A percentile compares a stretch with the other conserved stretches of the same genome.
phyloP scores from a whole-genome alignment of 2,797 vertebrate genomes.

The Acanthurus leucopareius region DNA sequence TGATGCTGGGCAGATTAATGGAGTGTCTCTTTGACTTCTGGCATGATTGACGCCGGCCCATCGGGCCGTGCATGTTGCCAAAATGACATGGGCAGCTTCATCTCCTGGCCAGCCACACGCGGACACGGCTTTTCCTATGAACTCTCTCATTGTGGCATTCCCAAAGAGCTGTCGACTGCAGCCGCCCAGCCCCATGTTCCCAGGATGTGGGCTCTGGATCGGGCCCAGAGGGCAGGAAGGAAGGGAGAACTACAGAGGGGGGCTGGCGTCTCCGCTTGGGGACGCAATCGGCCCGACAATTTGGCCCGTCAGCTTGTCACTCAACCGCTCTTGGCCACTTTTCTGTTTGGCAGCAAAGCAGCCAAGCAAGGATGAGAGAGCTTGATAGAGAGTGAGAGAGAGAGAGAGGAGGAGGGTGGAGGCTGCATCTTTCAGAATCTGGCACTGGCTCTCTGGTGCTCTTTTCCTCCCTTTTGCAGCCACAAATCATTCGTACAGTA shows the following conservation, averaged over 20 bases:
- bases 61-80: slow-evolving; percentile 50
- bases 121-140: slow-evolving; percentile 63
- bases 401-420: slow-evolving; percentile 21
- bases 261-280: slow-evolving; percentile 61
- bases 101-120: slow-evolving; percentile 54
- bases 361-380: slow-evolving; percentile 43
- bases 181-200: slow-evolving; percentile 55
- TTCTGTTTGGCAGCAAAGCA: slow-evolving; percentile 48
- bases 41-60: slow-evolving; percentile 51
- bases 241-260: slow-evolving; percentile 54
- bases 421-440: slow-evolving; percentile 46
- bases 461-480: slow-evolving; percentile 39
- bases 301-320: slow-evolving; percentile 62
- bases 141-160: slow-evolving; percentile 68
- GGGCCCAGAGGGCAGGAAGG: slow-evolving; percentile 65
- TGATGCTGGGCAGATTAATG: slow-evolving; percentile 60
- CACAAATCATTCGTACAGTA: slow-evolving; percentile 42
- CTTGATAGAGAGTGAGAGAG: slow-evolving; percentile 32
- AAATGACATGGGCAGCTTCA: slow-evolving; percentile 47
- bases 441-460: slow-evolving; percentile 58
- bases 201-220: slow-evolving; percentile 71
- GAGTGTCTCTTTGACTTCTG: slow-evolving; percentile 49
- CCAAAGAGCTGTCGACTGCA: slow-evolving; percentile 69
- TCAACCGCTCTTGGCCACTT: slow-evolving; percentile 61
- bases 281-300: slow-evolving; percentile 56